Evolutionary conservation across 2,113 vertebrate genomes (phyloP), one percentile per base, ranked within the genome.

Genomic region (Muntiacus reevesi): DNA sequence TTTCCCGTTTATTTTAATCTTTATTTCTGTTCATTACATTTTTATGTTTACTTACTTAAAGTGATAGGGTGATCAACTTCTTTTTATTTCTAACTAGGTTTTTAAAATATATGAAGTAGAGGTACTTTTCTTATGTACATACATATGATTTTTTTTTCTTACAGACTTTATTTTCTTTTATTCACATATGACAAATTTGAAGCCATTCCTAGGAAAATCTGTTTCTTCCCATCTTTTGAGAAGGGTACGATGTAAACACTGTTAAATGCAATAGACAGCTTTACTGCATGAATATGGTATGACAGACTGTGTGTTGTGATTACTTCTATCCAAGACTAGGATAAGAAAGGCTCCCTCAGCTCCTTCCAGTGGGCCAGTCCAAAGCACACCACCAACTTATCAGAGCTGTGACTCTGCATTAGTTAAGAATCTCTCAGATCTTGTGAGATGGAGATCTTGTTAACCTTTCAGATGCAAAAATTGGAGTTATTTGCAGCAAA

Each of bases 11-110:
- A 88, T 64, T 87, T 97, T 89, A 57, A 55, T 74, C 15, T 95
- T 91, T 21, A 67, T 91, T 57, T 96, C 91, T 62, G 85, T 81
- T 95, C 27, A 78, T 57, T 93, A 7, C 3, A 62, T 60, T 89
- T 94, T 92, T 67, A n/a, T 82, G n/a, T 84, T 89, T 79, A 17
- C n/a, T 79, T 95, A 86, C 15, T 74, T 8, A 83, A 89, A 97
- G 33, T 52, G 45, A 84, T 55, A 33, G 13, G 7, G 9, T 91
- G 67, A 96, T 45, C 21, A 88, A 81, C 17, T 54, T 89, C 21
- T 67, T 67, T 95, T 91, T 84, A 86, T 96, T 94, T 95, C 25
- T 95, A 47, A 79, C 36, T 83, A 62, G 45, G 43, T 64, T 86
- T 96, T 91, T 55, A n/a, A 92, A 71, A n/a, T 94, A 43, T 28